These are phyloP conservation scores for Philaethria dido DNA, from an alignment of 2,888 invertebrate genomes.

Conservation along the genomic window DNA sequence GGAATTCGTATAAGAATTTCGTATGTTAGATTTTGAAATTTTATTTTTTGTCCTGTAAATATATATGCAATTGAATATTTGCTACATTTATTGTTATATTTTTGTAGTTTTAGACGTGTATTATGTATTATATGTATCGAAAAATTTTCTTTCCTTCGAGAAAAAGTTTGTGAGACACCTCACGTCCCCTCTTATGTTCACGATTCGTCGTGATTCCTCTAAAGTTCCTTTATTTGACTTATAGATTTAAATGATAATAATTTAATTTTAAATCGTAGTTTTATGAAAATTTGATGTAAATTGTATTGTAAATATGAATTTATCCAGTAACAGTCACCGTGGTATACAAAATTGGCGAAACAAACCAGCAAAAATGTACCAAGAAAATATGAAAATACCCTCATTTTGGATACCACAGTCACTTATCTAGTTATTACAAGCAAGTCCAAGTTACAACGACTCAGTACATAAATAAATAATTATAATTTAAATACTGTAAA, in stretches of 20 bases:
- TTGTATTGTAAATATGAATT: constrained; percentile 47
- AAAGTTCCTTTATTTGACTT: constrained; percentile 70
- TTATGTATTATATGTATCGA: constrained; percentile 1
- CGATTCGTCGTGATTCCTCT: constrained; percentile 46
- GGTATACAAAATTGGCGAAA: constrained; percentile 24
- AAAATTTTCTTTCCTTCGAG: constrained; percentile 3
- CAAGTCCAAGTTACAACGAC: constrained; percentile 42
- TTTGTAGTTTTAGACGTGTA: constrained; percentile 17
- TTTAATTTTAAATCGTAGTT: constrained; percentile 36
- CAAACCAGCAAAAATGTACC: neutral
- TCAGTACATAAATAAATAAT: constrained; percentile 23
- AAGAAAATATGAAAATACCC: neutral
- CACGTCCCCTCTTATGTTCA: constrained; percentile 51
- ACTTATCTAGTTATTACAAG: constrained; percentile 27
- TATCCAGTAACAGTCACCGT: constrained; percentile 38
- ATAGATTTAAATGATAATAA: constrained; percentile 48
- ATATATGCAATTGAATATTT: constrained; percentile 36
- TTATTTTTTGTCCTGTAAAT: constrained; percentile 39
- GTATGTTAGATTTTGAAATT: constrained; percentile 25
- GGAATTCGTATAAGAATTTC: constrained; percentile 18
- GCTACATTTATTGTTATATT: constrained; percentile 7
- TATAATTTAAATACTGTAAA: constrained; percentile 33
- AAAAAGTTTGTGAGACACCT: constrained; percentile 17
- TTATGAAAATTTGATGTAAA: constrained; percentile 28
- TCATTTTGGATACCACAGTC: constrained; percentile 26